Base-by-base conservation (phyloP, 2,888 invertebrate species). In the Nomada hirtipes region DNA sequence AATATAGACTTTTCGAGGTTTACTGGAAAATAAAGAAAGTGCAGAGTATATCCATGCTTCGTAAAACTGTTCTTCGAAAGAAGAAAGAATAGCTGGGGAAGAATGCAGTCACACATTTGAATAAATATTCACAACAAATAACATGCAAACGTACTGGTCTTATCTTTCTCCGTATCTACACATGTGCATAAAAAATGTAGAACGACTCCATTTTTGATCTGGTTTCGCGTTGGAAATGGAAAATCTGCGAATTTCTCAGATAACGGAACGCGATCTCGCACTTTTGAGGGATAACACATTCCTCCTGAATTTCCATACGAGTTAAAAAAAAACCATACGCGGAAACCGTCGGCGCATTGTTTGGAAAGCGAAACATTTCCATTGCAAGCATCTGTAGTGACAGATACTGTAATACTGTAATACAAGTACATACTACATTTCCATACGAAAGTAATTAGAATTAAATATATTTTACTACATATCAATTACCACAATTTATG, bases 101-200 rank as follows among this genome's bases (percentile, higher is more conserved):
- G 20, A 65, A 47, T 20, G 74, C 10, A 73, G 64, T 7, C 20
- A n/a, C 26, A 18, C 20, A 3, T 44, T 53, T 18, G 57, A 36
- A 77, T 76, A 68, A 78, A 79, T 79, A 71, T 71, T 77, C 59
- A 44, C 63, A 69, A 29, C 26, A 29, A 63, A 50, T 69, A 69
- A 23, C 69, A 70, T 63, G 42, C 68, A 57, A 60, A 63, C 20
- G 47, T 29, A 36, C 47, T n/a, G 15, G 2, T 15, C 20, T 65
- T 36, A 47, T 64, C 20, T 53, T 52, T 64, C 20, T 2, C 10
- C 11, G 60, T 47, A 44, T 63, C 23, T n/a, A 26, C 9, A 15
- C 44, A 36, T 9, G 18, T 15, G 23, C 70, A 53, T 65, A 2
- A 36, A 70, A 77, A 53, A 76, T 77, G 36, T 36, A 77, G 23